phyloP scores from a whole-genome alignment of 2,113 vertebrate genomes.

The Eonycteris spelaea region DNA sequence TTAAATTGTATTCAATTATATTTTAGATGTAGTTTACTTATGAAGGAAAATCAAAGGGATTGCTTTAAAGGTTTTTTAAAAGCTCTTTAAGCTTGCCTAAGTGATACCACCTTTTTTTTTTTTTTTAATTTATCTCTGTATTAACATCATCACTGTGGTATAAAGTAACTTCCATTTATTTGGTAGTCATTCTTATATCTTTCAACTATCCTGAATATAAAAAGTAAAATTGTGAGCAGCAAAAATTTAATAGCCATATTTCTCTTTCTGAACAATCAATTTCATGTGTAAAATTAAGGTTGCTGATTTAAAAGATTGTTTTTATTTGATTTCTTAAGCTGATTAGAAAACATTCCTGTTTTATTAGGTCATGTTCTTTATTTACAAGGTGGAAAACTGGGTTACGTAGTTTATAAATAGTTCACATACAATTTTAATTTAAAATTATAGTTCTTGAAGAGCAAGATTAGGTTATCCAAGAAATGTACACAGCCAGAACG shows the following conservation, averaged over 20 bases:
- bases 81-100: background rate
- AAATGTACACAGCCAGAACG: background rate
- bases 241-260: background rate
- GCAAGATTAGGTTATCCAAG: background rate
- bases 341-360: background rate
- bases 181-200: background rate
- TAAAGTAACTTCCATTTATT: background rate
- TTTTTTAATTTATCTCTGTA: background rate
- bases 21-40: slow-evolving; percentile 19
- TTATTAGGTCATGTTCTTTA: background rate
- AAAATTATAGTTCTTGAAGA: background rate
- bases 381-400: background rate
- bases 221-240: background rate
- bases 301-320: background rate
- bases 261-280: background rate
- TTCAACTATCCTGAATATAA: background rate
- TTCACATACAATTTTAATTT: slow-evolving; percentile 11
- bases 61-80: background rate
- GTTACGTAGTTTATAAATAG: background rate
- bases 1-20: background rate
- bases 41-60: background rate
- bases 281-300: slow-evolving; percentile 16
- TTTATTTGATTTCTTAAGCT: slow-evolving; percentile 31
- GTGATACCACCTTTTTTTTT: background rate
- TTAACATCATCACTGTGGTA: background rate